Percentiles rank a stretch among this genome's conserved stretches.
Evolutionary conservation across 2,888 invertebrate genomes (phyloP).

Genomic region (Odontocerum albicorne): DNA sequence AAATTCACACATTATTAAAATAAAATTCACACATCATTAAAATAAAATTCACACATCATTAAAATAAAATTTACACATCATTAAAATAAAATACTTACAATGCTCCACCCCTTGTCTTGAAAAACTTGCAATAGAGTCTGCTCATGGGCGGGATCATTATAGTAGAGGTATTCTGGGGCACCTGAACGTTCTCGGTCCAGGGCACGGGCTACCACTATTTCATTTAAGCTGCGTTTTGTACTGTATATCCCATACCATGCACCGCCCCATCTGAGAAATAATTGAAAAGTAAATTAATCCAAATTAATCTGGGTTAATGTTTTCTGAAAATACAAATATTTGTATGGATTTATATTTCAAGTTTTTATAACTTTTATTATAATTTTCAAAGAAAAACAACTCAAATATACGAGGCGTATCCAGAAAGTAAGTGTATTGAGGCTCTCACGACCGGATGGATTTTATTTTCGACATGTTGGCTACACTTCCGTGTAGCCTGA

Average conservation of each 20-base stretch:
- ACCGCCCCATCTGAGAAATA: slow-evolving; percentile 22
- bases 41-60: background rate
- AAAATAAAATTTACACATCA: background rate
- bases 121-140: slow-evolving; percentile 36
- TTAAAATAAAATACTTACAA: slow-evolving; percentile 21
- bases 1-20: no score
- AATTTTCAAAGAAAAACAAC: no score
- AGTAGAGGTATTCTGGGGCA: slow-evolving; percentile 52
- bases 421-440: no score
- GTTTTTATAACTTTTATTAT: no score
- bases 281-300: no score
- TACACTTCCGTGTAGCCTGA: no score
- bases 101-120: slow-evolving; percentile 31
- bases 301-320: no score
- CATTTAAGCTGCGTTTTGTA: slow-evolving; percentile 31
- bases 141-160: slow-evolving; percentile 50
- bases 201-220: slow-evolving; percentile 48
- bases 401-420: no score
- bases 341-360: no score
- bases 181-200: slow-evolving; percentile 51
- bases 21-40: background rate
- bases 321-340: no score
- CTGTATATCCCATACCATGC: slow-evolving; percentile 17
- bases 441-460: no score
- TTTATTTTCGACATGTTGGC: no score